phyloP scores from a whole-genome alignment of 1,140 invertebrate genomes.

The Campoletis sonorensis region DNA sequence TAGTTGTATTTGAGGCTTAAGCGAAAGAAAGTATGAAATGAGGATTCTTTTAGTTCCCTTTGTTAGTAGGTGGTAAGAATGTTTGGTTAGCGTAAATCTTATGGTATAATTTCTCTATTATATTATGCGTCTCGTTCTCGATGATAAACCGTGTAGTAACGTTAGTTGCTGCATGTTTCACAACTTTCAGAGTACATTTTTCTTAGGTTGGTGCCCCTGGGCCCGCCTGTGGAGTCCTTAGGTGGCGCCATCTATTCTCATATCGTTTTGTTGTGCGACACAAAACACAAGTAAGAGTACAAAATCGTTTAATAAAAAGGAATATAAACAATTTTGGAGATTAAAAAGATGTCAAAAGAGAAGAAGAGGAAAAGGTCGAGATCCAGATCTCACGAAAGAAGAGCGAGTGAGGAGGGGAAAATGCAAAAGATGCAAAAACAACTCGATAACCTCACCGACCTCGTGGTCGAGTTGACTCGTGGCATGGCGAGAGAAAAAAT shows the following conservation, averaged over 20 bases:
- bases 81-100: no score
- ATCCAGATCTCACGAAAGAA: constrained; percentile 39
- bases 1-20: no score
- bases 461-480: constrained; percentile 11
- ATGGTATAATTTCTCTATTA: no score
- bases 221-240: background rate
- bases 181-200: constrained; percentile 22
- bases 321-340: background rate
- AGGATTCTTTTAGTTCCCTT: no score
- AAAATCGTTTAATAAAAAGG: background rate
- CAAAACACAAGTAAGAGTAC: constrained; percentile 21
- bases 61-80: no score
- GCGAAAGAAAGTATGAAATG: no score
- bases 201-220: background rate
- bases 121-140: background rate
- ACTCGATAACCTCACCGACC: constrained; percentile 42
- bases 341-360: constrained; percentile 14
- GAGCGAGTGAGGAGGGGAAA: constrained; percentile 10
- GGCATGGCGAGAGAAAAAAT: constrained; percentile 3
- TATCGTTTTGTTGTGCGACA: constrained; percentile 41
- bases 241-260: background rate
- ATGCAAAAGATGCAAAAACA: constrained; percentile 44
- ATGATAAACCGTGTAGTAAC: background rate
- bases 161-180: constrained; percentile 1
- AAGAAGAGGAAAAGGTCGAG: constrained; percentile 36